Evolutionary conservation across 2,888 invertebrate species (phyloP).

Genomic region (Napeogenes inachia): DNA sequence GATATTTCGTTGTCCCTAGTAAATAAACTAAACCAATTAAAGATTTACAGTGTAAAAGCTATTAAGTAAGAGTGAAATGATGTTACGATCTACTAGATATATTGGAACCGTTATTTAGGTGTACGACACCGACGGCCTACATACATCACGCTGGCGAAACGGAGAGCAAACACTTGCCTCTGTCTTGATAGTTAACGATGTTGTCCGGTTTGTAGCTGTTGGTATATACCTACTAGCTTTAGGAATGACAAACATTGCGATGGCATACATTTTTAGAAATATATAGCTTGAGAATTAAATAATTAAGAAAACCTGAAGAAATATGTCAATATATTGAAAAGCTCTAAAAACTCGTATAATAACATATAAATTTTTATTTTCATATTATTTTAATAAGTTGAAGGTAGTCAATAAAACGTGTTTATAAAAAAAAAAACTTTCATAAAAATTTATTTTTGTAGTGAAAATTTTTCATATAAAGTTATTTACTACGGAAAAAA

Average conservation of each 20-base stretch:
- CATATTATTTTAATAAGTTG: too few species aligned
- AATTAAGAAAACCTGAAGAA: too few species aligned
- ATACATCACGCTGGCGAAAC: conserved; percentile 15
- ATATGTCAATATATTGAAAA: too few species aligned
- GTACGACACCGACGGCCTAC: conserved; percentile 1
- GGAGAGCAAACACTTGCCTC: conserved; percentile 20
- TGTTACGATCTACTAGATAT: neutral
- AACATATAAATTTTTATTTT: too few species aligned
- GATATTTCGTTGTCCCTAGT: neutral
- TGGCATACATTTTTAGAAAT: neutral
- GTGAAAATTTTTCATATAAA: neutral
- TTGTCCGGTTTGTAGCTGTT: conserved; percentile 19
- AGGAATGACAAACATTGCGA: neutral
- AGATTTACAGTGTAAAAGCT: neutral
- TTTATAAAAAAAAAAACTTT: too few species aligned
- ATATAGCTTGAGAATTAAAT: too few species aligned
- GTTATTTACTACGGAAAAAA: neutral
- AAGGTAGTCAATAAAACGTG: too few species aligned
- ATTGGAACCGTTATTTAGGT: conserved; percentile 11
- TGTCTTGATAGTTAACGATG: conserved; percentile 23
- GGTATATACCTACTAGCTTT: neutral
- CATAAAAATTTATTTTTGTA: too few species aligned
- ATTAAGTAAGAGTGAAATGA: neutral
- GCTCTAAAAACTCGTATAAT: too few species aligned
- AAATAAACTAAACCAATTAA: neutral